These are phyloP conservation scores for Atethmia centrago DNA, from an alignment of 2,888 invertebrate genomes.

Conservation along the genomic window DNA sequence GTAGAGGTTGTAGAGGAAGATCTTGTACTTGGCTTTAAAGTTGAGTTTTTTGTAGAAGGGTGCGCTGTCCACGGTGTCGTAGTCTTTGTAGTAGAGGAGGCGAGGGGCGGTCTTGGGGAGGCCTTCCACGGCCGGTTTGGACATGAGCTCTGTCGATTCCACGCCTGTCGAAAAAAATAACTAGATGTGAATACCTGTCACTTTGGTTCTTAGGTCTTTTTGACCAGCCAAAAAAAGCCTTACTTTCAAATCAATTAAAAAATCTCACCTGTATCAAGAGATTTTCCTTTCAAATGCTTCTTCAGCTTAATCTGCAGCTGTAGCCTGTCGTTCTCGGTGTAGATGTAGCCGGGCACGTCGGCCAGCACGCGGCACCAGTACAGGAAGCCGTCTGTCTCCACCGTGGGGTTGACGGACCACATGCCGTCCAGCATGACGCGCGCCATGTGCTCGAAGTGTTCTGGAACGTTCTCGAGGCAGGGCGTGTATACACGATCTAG, in stretches of 20 bases:
- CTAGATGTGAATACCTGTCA: not conserved
- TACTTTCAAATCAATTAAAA: not conserved
- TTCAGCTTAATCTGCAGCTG: conserved; percentile 73
- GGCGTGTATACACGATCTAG: conserved; percentile 92
- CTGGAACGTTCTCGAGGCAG: conserved; percentile 89
- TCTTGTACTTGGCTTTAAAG: conserved; percentile 75
- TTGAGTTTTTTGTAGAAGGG: conserved; percentile 84
- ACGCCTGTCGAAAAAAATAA: conserved; percentile 74
- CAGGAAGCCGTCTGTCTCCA: conserved; percentile 87
- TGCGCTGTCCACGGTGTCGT: conserved; percentile 81
- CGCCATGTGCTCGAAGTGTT: conserved; percentile 92
- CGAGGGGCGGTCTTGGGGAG: conserved; percentile 72
- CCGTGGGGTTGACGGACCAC: conserved; percentile 92
- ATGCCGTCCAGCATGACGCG: conserved; percentile 92
- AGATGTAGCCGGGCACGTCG: conserved; percentile 90
- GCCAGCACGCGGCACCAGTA: conserved; percentile 90
- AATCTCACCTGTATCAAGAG: conserved; percentile 76
- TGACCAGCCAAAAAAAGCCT: not conserved
- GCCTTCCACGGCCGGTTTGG: conserved; percentile 74
- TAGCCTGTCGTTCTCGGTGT: conserved; percentile 80
- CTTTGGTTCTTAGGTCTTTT: not conserved
- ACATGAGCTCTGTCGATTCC: conserved; percentile 72
- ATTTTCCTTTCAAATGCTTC: conserved; percentile 75
- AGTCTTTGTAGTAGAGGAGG: conserved; percentile 83
- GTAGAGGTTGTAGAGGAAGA: conserved; percentile 70